phyloP scores from a whole-genome alignment of 2,113 vertebrate genomes.

The Pampusana beccarii region DNA sequence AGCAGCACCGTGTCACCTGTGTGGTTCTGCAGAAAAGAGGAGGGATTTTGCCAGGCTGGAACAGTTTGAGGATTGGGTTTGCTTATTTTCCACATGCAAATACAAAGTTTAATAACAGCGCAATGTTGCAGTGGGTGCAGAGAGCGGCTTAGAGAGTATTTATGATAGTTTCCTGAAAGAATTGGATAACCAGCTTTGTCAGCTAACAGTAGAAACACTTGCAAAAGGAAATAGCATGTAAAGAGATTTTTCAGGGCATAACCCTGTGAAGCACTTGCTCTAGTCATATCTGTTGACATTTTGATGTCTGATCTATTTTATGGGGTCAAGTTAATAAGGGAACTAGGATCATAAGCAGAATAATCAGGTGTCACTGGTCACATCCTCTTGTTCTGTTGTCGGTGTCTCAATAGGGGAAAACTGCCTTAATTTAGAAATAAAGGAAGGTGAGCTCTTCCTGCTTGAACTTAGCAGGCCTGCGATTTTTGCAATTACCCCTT shows the following conservation, averaged over 20 bases:
- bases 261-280: neutral
- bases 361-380: neutral
- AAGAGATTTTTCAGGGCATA: neutral
- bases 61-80: neutral
- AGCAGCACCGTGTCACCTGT: fast-evolving
- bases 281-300: neutral
- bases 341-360: neutral
- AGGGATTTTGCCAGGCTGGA: neutral
- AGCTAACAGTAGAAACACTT: neutral
- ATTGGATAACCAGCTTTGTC: neutral
- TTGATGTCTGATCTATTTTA: neutral
- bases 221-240: neutral
- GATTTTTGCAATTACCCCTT: neutral
- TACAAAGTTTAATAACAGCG: neutral
- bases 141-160: fast-evolving
- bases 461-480: neutral
- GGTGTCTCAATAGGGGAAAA: neutral
- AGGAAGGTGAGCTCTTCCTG: neutral
- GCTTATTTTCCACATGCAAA: neutral
- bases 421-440: neutral
- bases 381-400: neutral
- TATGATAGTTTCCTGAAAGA: neutral
- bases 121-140: neutral
- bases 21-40: neutral
- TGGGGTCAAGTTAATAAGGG: neutral